A percentile compares a stretch with the other conserved stretches of the same genome.
These are phyloP conservation scores for Rhingia rostrata DNA, from an alignment of 2,888 invertebrate species.

Conservation along the genomic window DNA sequence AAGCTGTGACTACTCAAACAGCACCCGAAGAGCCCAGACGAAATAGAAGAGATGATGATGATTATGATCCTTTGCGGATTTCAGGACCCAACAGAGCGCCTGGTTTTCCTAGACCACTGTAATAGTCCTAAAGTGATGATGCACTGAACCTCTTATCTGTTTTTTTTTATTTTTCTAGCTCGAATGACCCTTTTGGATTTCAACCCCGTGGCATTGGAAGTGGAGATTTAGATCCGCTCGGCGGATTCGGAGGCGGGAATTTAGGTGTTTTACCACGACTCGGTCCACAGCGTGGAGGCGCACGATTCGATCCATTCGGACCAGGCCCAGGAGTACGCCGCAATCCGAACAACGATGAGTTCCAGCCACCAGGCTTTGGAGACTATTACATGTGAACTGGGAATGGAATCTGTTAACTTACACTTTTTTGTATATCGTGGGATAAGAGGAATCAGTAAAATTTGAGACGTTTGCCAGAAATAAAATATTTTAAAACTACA, in stretches of 20 bases:
- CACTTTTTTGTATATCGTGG: not conserved
- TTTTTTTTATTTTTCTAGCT: conserved; percentile 21
- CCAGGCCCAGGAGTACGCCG: conserved; percentile 83
- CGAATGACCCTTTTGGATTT: conserved; percentile 79
- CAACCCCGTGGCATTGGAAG: conserved; percentile 86
- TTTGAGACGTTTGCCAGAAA: too few species aligned
- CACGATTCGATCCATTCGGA: conserved; percentile 93
- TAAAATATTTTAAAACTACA: too few species aligned
- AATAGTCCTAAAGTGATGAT: conserved; percentile 43
- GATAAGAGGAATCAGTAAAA: not conserved
- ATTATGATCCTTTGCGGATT: conserved; percentile 78
- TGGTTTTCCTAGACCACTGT: conserved; percentile 76
- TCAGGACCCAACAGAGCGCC: conserved; percentile 33
- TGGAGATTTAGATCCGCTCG: conserved; percentile 91
- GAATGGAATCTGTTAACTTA: not conserved
- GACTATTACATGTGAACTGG: conserved; percentile 80
- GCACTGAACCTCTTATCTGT: not conserved
- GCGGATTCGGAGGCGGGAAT: conserved; percentile 82
- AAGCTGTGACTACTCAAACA: conserved; percentile 81
- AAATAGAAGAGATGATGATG: conserved; percentile 33
- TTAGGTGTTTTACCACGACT: conserved; percentile 77
- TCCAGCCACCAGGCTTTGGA: conserved; percentile 86
- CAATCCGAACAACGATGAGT: conserved; percentile 87
- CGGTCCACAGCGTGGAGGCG: conserved; percentile 81
- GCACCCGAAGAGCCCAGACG: conserved; percentile 47